These are phyloP conservation scores for Pterois miles DNA, from an alignment of 2,797 vertebrate genomes.

Conservation along the genomic window DNA sequence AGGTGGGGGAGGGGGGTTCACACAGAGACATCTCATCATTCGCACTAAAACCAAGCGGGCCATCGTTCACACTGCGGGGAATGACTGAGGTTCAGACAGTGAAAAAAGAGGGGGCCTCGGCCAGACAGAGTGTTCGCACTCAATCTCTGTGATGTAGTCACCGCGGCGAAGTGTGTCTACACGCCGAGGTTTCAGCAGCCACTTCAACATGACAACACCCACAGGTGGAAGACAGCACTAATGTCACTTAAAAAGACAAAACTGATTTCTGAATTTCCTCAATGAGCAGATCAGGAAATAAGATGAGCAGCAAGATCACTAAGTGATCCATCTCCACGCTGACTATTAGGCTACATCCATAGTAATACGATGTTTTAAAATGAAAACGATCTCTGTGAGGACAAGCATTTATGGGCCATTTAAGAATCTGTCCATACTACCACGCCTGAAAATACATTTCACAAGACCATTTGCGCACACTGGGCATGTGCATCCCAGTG, in stretches of 20 bases:
- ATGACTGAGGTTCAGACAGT: conserved; percentile 62
- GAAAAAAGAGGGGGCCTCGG: conserved; percentile 25
- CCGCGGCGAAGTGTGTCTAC: neutral
- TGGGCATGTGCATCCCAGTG: too few species aligned
- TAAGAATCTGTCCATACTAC: too few species aligned
- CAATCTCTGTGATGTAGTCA: conserved; percentile 39
- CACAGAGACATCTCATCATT: conserved; percentile 67
- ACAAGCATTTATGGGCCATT: too few species aligned
- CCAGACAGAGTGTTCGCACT: conserved; percentile 42
- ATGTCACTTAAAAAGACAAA: neutral
- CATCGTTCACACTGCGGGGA: conserved; percentile 64
- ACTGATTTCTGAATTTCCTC: neutral
- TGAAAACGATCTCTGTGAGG: too few species aligned
- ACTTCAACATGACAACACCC: conserved; percentile 51
- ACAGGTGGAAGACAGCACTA: conserved; percentile 44
- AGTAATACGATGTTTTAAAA: too few species aligned
- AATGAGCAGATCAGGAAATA: neutral
- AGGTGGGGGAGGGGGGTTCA: conserved; percentile 59
- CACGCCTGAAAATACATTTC: too few species aligned
- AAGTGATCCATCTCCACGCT: neutral
- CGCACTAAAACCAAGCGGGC: conserved; percentile 61
- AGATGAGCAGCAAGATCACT: neutral
- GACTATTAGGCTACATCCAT: neutral
- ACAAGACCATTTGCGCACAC: too few species aligned
- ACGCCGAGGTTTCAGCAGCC: conserved; percentile 32